These are phyloP conservation scores for Heloderma charlesbogerti DNA, from an alignment of 2,113 vertebrate genomes.

Conservation along the genomic window DNA sequence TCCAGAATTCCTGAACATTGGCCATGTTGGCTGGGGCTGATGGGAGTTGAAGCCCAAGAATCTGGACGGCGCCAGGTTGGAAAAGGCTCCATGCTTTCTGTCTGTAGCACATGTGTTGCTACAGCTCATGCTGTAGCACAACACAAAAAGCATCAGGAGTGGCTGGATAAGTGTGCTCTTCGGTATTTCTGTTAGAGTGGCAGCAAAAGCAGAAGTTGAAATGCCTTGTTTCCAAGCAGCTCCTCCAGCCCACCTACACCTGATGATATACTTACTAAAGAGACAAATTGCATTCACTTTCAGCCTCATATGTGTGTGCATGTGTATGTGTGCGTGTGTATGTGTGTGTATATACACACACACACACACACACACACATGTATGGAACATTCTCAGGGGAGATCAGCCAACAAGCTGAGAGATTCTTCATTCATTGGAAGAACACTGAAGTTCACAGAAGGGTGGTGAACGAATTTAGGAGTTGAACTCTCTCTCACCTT, in stretches of 20 bases:
- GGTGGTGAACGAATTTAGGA: neutral
- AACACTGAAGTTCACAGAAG: neutral
- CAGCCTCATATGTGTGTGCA: neutral
- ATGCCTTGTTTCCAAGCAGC: neutral
- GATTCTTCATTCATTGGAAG: neutral
- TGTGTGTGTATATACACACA: no score
- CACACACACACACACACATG: no score
- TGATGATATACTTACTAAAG: neutral
- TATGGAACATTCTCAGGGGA: neutral
- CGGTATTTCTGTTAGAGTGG: neutral
- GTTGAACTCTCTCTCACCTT: neutral
- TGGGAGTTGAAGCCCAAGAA: no score
- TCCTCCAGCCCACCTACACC: neutral
- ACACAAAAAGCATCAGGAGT: neutral
- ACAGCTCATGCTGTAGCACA: neutral
- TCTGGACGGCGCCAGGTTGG: no score
- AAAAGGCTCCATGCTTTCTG: no score
- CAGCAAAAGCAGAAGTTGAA: neutral
- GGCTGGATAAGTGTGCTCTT: neutral
- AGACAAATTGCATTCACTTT: neutral
- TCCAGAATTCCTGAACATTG: no score
- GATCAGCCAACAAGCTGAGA: neutral
- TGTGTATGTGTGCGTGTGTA: no score
- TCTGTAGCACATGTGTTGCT: no score
- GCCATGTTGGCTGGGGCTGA: no score